Percentiles rank a stretch among this genome's conserved stretches.
Evolutionary conservation across 2,888 invertebrate genomes (phyloP).

Genomic region (Melitaea athalia): DNA sequence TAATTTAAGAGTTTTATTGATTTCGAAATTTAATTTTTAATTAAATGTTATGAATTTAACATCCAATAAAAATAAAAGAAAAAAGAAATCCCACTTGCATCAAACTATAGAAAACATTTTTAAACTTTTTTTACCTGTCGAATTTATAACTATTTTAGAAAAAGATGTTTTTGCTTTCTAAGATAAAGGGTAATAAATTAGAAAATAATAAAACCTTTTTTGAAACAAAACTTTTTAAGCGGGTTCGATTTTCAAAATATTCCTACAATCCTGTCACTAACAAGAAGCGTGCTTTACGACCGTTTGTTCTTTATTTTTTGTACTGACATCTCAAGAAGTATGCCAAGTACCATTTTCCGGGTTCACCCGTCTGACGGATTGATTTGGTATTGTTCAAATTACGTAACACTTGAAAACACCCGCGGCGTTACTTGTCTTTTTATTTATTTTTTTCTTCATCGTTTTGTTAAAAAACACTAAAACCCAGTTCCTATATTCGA

Average conservation of each 20-base stretch:
- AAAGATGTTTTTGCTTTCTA: too few species aligned
- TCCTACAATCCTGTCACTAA: slow-evolving; percentile 15
- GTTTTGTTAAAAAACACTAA: too few species aligned
- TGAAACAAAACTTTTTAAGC: neutral
- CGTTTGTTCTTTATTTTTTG: slow-evolving; percentile 18
- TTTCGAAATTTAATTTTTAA: too few species aligned
- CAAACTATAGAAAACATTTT: too few species aligned
- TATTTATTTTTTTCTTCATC: neutral
- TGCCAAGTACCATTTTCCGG: slow-evolving; percentile 43
- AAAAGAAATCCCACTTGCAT: too few species aligned
- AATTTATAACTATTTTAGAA: too few species aligned
- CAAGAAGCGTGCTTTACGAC: slow-evolving; percentile 26
- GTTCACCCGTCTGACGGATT: slow-evolving; percentile 36
- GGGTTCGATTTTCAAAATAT: neutral
- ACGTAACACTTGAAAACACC: slow-evolving; percentile 12
- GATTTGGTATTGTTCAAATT: slow-evolving; percentile 29
- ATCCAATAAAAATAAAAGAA: too few species aligned
- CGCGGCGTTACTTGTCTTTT: neutral
- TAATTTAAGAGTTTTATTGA: too few species aligned
- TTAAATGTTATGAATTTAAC: too few species aligned
- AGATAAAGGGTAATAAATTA: neutral
- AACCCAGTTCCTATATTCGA: too few species aligned
- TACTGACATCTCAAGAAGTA: slow-evolving; percentile 29
- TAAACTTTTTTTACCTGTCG: too few species aligned
- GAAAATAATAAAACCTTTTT: neutral